These are phyloP conservation scores for Epinephelus awoara DNA, from an alignment of 2,797 vertebrate genomes.

Conservation along the genomic window DNA sequence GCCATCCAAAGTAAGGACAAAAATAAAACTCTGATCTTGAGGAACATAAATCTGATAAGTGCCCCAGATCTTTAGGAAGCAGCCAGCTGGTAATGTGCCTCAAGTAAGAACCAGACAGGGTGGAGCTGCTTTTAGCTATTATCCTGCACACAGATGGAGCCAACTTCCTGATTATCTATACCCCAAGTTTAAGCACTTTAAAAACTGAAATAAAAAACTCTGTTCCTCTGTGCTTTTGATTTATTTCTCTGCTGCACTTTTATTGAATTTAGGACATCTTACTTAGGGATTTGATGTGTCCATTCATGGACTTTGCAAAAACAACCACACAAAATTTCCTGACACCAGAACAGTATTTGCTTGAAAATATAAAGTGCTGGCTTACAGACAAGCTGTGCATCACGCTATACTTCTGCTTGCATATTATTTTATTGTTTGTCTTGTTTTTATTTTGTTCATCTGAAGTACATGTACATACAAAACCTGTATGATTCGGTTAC, in stretches of 20 bases:
- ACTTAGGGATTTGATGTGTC: background rate
- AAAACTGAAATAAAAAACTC: background rate
- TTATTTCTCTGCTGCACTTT: slow-evolving; percentile 1
- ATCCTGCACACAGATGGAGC: background rate
- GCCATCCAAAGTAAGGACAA: background rate
- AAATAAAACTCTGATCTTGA: background rate
- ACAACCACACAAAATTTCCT: background rate
- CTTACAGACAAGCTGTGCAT: background rate
- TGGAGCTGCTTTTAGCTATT: background rate
- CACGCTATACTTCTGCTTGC: too few species aligned
- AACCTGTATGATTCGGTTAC: background rate
- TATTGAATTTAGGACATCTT: background rate
- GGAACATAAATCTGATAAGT: background rate
- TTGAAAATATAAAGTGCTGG: background rate
- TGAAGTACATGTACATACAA: background rate
- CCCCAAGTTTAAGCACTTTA: background rate
- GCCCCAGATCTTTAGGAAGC: background rate
- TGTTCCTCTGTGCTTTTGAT: background rate
- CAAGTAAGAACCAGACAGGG: background rate
- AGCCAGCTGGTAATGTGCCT: background rate
- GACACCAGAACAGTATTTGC: background rate
- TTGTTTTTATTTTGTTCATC: background rate
- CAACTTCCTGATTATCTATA: background rate
- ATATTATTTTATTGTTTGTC: background rate
- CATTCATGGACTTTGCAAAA: background rate